Conservation (phyloP, 37 sponge, comb jelly and placozoan genomes). For the Crambe crambe region DNA sequence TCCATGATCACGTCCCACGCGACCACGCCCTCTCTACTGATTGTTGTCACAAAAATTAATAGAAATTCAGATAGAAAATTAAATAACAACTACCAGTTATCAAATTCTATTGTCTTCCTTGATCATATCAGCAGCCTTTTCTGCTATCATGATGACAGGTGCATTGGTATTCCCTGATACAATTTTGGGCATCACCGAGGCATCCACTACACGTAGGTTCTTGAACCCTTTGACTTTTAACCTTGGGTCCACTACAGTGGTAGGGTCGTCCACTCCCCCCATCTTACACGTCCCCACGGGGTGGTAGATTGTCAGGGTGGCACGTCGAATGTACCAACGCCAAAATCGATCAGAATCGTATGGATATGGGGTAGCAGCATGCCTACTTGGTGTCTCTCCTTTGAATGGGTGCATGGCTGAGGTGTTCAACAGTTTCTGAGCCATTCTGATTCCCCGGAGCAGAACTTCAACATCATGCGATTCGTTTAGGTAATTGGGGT, state of each 20-base stretch:
- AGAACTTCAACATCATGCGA: constrained; percentile 58
- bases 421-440: constrained; percentile 54
- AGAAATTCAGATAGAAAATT: too few species aligned
- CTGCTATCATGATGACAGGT: constrained; percentile 85
- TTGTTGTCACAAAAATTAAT: too few species aligned
- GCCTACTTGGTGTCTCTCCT: not conserved
- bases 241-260: constrained; percentile 75
- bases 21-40: too few species aligned
- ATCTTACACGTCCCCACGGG: constrained; percentile 84
- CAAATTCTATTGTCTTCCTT: constrained; percentile 53
- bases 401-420: constrained; percentile 14
- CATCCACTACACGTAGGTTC: constrained; percentile 83
- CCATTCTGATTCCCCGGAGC: constrained; percentile 51
- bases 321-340: constrained; percentile 66
- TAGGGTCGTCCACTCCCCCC: constrained; percentile 60
- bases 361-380: constrained; percentile 30
- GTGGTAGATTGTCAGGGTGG: constrained; percentile 51
- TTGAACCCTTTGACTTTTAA: constrained; percentile 71
- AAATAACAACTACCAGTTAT: too few species aligned
- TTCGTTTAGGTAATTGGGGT: constrained; percentile 71
- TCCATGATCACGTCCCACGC: too few species aligned
- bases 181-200: constrained; percentile 81
- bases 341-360: constrained; percentile 71
- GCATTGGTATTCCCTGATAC: constrained; percentile 80
- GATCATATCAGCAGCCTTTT: constrained; percentile 90